Percentiles rank a stretch among this genome's conserved stretches.
Evolutionary conservation across 2,888 invertebrate species (phyloP).

Genomic region (Saturnia pavonia): DNA sequence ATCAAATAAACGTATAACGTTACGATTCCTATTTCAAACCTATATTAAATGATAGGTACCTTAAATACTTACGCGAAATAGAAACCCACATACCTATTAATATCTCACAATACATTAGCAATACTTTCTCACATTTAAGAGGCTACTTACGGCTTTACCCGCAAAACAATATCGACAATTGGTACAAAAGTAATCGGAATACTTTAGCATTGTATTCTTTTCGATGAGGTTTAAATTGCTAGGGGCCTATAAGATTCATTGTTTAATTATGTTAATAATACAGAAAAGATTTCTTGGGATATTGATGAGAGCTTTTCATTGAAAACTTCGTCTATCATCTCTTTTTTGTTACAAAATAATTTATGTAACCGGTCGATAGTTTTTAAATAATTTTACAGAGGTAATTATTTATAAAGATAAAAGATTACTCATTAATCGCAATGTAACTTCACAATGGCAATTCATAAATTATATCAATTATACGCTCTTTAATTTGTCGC

Average conservation of each 20-base stretch:
- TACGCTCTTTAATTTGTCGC: too few relatives aligned
- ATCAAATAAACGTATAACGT: not conserved
- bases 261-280: conserved; percentile 42
- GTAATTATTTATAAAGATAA: not conserved
- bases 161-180: conserved; percentile 64
- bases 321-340: too few relatives aligned
- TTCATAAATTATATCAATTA: too few relatives aligned
- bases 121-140: conserved; percentile 73
- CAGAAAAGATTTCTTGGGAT: conserved; percentile 18
- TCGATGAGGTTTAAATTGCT: conserved; percentile 50
- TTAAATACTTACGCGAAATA: conserved; percentile 26
- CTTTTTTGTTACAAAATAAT: too few relatives aligned
- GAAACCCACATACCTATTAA: conserved; percentile 69
- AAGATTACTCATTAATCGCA: not conserved
- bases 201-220: conserved; percentile 54
- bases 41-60: conserved; percentile 21
- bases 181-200: conserved; percentile 54
- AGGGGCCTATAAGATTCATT: conserved; percentile 49
- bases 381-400: not conserved
- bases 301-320: not conserved
- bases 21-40: not conserved
- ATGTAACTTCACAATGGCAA: not conserved
- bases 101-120: conserved; percentile 44
- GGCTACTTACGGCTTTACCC: conserved; percentile 62
- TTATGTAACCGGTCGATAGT: not conserved